Base-by-base conservation (phyloP, 2,113 vertebrate species). In the Nothoprocta perdicaria region DNA sequence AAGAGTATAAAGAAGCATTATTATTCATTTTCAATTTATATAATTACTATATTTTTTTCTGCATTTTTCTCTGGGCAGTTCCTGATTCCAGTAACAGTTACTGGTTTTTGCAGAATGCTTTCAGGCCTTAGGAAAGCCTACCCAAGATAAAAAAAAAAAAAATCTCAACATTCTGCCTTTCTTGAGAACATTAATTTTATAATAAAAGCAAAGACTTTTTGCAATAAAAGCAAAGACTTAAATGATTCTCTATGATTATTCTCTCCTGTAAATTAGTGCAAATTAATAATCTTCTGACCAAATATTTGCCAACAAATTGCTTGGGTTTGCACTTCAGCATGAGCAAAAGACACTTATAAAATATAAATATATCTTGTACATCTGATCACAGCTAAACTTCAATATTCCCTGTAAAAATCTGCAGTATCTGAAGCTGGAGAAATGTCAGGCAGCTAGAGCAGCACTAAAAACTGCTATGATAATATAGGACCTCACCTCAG, bases 181-280 rank as follows among this genome's bases (percentile, higher is more conserved):
- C 57, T 75, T 72, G 14, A 73, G 53, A 23, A 90, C 46, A 33
- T 6, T 72, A 57, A 75, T 65, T 85, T 69, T 65, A 40, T 43
- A 76, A 87, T n/a, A 76, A 83, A 96, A 88, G 16, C 76, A 80
- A 90, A 29, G 41, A 74, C 41, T 88, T 72, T 40, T n/a, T n/a
- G n/a, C n/a, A 76, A 87, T n/a, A 76, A 83, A 96, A 88, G 16
- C 76, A 80, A 90, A 29, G 41, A 74, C 41, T 88, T 72, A 60
- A 31, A 38, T 83, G 85, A 5, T 77, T 67, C 38, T 79, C 15
- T 12, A 50, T 76, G 19, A 31, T 6, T 10, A 3, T 41, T 80
- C 31, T 23, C 0, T 0, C 27, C 16, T 48, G 21, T 57, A 88
- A 86, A 81, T 72, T n/a, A 68, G 66, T 84, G 80, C n/a, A 69